Evolutionary conservation across 2,888 invertebrate species (phyloP).

Genomic region (Synanthedon vespiformis): DNA sequence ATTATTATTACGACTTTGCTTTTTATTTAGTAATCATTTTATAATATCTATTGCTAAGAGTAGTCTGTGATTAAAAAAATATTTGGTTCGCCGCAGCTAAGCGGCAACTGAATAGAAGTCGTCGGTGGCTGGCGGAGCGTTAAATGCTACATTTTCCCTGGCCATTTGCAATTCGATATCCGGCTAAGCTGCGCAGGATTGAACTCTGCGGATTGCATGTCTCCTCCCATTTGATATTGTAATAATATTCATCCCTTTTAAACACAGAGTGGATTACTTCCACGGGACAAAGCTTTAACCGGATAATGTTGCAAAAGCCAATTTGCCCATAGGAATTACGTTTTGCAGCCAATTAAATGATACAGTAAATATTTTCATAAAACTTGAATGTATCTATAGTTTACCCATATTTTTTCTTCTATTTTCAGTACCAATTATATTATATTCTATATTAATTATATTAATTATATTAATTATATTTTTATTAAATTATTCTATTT

Average conservation of each 20-base stretch:
- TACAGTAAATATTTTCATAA: too few relatives aligned
- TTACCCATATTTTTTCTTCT: too few relatives aligned
- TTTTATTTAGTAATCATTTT: too few relatives aligned
- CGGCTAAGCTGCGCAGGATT: conserved; percentile 55
- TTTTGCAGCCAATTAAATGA: background rate
- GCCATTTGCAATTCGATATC: conserved; percentile 66
- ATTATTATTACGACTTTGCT: too few relatives aligned
- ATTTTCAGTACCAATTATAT: too few relatives aligned
- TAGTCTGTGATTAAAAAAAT: too few relatives aligned
- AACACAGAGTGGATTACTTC: conserved; percentile 30
- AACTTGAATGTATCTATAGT: too few relatives aligned
- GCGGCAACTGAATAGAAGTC: conserved; percentile 34
- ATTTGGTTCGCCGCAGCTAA: conserved; percentile 24
- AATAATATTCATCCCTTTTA: conserved; percentile 50
- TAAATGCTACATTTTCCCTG: conserved; percentile 63
- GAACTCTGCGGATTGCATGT: conserved; percentile 48
- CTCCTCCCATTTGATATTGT: conserved; percentile 41
- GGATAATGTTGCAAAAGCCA: background rate
- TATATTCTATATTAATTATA: too few relatives aligned
- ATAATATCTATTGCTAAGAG: too few relatives aligned
- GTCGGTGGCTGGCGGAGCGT: conserved; percentile 58
- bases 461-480: too few relatives aligned
- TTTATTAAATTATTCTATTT: too few relatives aligned
- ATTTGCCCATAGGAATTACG: too few relatives aligned
- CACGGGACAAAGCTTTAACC: background rate